phyloP scores from a whole-genome alignment of 1,140 invertebrate genomes.

The Mizuhopecten yessoensis region DNA sequence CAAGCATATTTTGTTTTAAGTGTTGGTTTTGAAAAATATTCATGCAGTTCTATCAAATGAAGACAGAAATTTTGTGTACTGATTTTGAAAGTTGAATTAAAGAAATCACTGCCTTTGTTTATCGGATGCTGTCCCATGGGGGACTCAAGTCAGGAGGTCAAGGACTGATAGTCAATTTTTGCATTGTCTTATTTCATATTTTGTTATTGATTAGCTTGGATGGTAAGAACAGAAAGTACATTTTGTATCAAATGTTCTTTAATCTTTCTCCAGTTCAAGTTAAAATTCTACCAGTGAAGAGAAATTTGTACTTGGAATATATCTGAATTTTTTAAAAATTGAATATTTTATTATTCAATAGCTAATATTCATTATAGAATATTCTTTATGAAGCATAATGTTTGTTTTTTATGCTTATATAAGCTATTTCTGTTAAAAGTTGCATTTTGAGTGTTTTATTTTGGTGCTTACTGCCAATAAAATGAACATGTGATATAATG shows the following conservation, averaged over 20 bases:
- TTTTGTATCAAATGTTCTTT: no score
- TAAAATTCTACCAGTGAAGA: no score
- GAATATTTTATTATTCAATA: no score
- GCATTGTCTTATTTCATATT: not conserved
- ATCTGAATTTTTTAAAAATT: no score
- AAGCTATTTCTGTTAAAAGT: not conserved
- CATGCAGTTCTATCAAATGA: not conserved
- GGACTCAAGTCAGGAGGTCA: not conserved
- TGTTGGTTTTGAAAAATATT: not conserved
- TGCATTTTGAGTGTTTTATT: not conserved
- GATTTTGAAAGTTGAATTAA: not conserved
- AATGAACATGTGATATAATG: not conserved
- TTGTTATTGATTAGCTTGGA: not conserved
- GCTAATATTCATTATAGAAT: not conserved
- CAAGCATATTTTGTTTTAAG: not conserved
- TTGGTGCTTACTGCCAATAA: not conserved
- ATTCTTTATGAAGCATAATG: slow-evolving; percentile 11
- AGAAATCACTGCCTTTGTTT: not conserved
- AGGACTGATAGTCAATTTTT: not conserved
- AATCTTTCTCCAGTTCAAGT: no score
- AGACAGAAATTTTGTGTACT: no score
- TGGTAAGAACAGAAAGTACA: no score
- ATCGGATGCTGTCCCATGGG: not conserved
- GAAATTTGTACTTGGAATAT: no score
- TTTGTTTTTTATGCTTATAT: not conserved